phyloP scores from a whole-genome alignment of 2,797 vertebrate species.

The Kryptopterus vitreolus region DNA sequence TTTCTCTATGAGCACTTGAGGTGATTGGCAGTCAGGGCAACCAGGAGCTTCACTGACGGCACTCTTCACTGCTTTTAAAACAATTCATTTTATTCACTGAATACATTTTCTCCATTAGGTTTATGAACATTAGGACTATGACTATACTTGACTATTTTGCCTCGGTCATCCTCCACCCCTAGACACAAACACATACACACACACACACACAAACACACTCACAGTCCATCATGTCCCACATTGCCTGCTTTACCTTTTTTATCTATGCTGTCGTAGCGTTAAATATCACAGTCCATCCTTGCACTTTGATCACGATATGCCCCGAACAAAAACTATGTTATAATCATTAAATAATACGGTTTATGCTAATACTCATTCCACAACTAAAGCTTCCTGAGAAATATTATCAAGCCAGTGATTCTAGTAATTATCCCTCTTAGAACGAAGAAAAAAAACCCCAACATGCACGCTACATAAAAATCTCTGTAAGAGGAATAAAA shows the following conservation, averaged over 20 bases:
- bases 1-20: not conserved
- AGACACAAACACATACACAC: too few species aligned
- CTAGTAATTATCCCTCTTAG: not conserved
- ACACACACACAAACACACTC: too few species aligned
- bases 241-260: constrained; percentile 10
- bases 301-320: not conserved
- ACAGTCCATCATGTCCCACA: not conserved
- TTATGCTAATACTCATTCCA: not conserved
- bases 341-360: not conserved
- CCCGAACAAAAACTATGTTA: not conserved
- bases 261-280: not conserved
- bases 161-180: not conserved
- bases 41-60: not conserved
- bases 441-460: not conserved
- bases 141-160: not conserved
- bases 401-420: not conserved
- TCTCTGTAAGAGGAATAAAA: not conserved
- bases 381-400: not conserved
- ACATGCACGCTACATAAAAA: not conserved
- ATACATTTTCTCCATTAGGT: not conserved
- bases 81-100: not conserved
- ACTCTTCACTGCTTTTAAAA: not conserved
- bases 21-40: not conserved
- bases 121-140: not conserved
- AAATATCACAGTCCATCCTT: not conserved